Percentiles rank a stretch among this genome's conserved stretches.
These are phyloP conservation scores for Palythoa heliodiscus DNA, from an alignment of 92 coral and sea anemone genomes.

Conservation along the genomic window DNA sequence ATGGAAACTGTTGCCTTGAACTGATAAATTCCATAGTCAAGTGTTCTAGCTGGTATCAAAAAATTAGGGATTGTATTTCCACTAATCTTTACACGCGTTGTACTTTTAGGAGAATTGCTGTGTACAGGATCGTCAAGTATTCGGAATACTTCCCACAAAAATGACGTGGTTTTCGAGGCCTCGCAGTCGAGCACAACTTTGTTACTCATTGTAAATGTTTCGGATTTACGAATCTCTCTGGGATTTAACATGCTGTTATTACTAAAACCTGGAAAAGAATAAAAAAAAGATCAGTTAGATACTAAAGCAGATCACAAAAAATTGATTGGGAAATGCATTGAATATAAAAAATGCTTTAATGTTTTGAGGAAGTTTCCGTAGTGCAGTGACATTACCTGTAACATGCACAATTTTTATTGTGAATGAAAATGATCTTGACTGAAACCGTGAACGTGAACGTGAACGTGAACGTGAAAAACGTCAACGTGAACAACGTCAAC, in stretches of 20 bases:
- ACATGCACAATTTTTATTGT: too few relatives aligned
- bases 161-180: slow-evolving; percentile 62
- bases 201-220: slow-evolving; percentile 20
- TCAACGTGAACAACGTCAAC: too few relatives aligned
- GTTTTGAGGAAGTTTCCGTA: too few relatives aligned
- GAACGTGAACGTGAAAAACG: too few relatives aligned
- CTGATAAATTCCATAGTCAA: slow-evolving; percentile 71
- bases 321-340: background rate
- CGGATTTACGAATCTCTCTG: background rate
- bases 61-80: slow-evolving; percentile 39
- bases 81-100: background rate
- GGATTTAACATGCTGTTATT: background rate
- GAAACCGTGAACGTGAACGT: too few relatives aligned
- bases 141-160: slow-evolving; percentile 59
- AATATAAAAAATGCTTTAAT: too few relatives aligned
- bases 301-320: background rate
- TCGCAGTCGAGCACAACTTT: slow-evolving; percentile 67
- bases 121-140: slow-evolving; percentile 41
- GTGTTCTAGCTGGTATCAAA: slow-evolving; percentile 37
- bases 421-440: too few relatives aligned
- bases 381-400: too few relatives aligned
- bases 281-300: background rate
- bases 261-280: background rate
- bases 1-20: slow-evolving; percentile 60
- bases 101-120: background rate